Evolutionary conservation across 1,140 invertebrate genomes (phyloP), one percentile per base, ranked within the genome.

Genomic region (Melipona quadrifasciata): DNA sequence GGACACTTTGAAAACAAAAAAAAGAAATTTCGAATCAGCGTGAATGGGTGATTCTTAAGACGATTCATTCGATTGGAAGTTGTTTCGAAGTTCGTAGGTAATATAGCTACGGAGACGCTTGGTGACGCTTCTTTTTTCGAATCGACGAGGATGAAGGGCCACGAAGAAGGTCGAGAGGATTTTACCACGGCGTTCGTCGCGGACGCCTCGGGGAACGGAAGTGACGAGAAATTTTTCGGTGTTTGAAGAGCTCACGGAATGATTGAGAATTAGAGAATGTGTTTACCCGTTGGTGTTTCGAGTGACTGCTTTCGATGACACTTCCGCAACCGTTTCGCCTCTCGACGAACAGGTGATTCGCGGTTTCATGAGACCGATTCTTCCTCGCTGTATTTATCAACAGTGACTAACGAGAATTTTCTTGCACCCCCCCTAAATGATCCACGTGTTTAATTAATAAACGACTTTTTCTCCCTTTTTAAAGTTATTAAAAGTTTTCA

Each of bases 311-410:
- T n/a, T 55, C 55, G 47, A n/a, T 72, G 68, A 87, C 74, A 67
- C 72, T 79, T 34, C 58, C 71, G 76, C 34, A 65, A 83, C 34
- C 21, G 78, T 51, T 65, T 64, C 39, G 51, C 58, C 39, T 82
- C 21, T 82, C 21, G 55, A 39, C 65, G 53, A 67, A 84, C 58
- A 79, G 82, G 77, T 82, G 81, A 82, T 68, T 31, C 68, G 16
- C 17, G 10, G 21, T 21, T 58, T 71, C 78, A 47, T 24, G 21
- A 47, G 39, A 21, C 34, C 31, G 8, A 34, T 21, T 67, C 8
- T 11, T 27, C 61, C 24, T 47, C n/a, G 12, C 47, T 27, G 12
- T 1, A 51, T 58, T 5, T 4, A 31, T 14, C 31, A 75, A 19
- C 31, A 24, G 27, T 47, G 14, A 71, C 47, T 39, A 10, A 24